Conservation (phyloP, 1,140 invertebrate genomes). For the Microplitis mediator region DNA sequence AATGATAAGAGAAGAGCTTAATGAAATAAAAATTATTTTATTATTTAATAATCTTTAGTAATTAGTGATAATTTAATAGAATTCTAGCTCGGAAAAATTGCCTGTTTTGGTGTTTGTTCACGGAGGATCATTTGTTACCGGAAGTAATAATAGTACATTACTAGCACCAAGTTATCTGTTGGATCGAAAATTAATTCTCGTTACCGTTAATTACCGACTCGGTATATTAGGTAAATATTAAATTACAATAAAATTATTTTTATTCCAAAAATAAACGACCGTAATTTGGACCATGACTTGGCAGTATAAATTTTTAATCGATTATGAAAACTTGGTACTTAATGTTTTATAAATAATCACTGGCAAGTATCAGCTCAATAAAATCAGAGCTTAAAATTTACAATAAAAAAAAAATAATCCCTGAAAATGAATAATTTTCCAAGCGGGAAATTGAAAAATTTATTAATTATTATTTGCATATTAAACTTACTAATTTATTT, state of each 20-base stretch:
- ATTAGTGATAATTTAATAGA: slow-evolving; percentile 22
- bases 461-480: no score
- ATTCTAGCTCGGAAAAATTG: slow-evolving; percentile 23
- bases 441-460: no score
- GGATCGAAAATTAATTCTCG: slow-evolving; percentile 67
- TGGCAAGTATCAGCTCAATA: no score
- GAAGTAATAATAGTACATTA: slow-evolving; percentile 55
- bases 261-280: not conserved
- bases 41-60: not conserved
- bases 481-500: no score
- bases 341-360: not conserved
- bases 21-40: no score
- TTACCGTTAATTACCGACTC: slow-evolving; percentile 72
- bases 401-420: no score
- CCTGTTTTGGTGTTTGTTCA: slow-evolving; percentile 67
- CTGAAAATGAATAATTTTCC: no score
- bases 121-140: slow-evolving; percentile 61
- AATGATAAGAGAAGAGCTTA: not conserved
- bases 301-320: not conserved
- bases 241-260: not conserved
- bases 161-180: slow-evolving; percentile 58
- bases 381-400: no score
- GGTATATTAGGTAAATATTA: slow-evolving; percentile 65
- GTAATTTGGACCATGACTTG: not conserved
- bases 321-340: not conserved